These are phyloP conservation scores for Melanotaenia pygmaea DNA, from an alignment of 2,797 vertebrate genomes.

Conservation along the genomic window DNA sequence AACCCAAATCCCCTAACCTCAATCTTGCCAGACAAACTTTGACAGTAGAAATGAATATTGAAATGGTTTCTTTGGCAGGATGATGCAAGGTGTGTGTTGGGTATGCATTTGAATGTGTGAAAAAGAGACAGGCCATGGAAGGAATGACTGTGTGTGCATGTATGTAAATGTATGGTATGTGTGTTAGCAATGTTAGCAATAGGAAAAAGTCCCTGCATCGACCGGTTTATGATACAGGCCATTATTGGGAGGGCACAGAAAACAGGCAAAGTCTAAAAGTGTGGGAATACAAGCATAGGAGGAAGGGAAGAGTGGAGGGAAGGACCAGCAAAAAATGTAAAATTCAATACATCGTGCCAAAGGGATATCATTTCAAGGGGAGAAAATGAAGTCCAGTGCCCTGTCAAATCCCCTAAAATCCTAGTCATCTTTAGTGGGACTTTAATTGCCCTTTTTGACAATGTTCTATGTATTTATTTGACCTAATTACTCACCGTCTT, in stretches of 20 bases:
- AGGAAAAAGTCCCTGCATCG: conserved; percentile 61
- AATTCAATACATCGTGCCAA: no score
- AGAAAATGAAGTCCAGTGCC: neutral
- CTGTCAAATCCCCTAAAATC: conserved; percentile 3
- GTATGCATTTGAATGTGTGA: conserved; percentile 2
- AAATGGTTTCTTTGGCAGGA: conserved; percentile 47
- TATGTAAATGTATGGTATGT: conserved; percentile 1
- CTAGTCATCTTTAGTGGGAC: neutral
- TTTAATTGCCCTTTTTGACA: neutral
- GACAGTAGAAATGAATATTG: conserved; percentile 59
- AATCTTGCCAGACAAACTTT: conserved; percentile 58
- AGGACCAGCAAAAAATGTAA: neutral
- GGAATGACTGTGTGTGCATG: conserved; percentile 13
- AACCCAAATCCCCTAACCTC: conserved; percentile 25
- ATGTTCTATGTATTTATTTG: neutral
- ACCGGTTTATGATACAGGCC: conserved; percentile 45
- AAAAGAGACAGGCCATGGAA: neutral
- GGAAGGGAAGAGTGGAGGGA: neutral
- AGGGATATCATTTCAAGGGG: no score
- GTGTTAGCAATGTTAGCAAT: conserved; percentile 47
- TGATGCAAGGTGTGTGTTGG: conserved; percentile 18
- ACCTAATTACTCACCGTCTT: neutral
- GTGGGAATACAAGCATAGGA: conserved; percentile 3
- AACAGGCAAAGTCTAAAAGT: conserved; percentile 32
- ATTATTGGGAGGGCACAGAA: conserved; percentile 33